Base-by-base conservation (phyloP, 2,888 invertebrate species). In the Capitulum mitella region DNA sequence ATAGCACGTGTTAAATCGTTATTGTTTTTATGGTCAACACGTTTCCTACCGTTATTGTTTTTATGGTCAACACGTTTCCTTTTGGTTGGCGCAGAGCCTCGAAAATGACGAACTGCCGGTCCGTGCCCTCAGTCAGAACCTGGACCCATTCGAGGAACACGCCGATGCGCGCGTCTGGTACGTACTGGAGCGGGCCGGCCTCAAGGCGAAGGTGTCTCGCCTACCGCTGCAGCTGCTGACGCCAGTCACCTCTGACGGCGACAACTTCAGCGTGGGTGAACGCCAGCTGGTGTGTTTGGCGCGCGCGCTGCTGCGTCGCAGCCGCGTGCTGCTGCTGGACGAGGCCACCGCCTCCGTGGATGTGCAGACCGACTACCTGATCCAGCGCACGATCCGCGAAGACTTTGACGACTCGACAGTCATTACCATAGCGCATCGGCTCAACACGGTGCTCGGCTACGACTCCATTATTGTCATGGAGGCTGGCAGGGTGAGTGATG, bases 401-500 rank as follows among this genome's bases (percentile, higher is more conserved):
- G 93, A 95, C 85, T 97, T 97, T 86, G 90, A 89, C 80, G 89
- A 92, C 81, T 93, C 93, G 86, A 96, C 96, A 12, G 92, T 96
- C 77, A 89, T 97, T 34, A 96, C 95, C 0, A 96, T 97, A 85
- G 96, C 96, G 61, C 96, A 97, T 88, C 90, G 96, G 34, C 89
- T 97, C 81, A 95, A 95, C 86, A 97, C 96, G 40, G 95, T 97
- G 83, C 89, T 95, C 89, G 94, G 95, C 87, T 93, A 93, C 54
- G 92, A 93, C 84, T 82, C 82, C 43, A 83, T 85, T 29, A 78
- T 84, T 77, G 84, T 84, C 12, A 81, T 85, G 82, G 83, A 84
- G 43, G 81, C 82, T n/a, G 85, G 84, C 79, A 81, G 81, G 82
- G 84, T 84, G 81, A 81, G 92, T 90, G 12, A 22, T 0, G n/a